Evolutionary conservation across 2,888 invertebrate species (phyloP), one percentile per base, ranked within the genome.

Genomic region (Hypercompe scribonia): DNA sequence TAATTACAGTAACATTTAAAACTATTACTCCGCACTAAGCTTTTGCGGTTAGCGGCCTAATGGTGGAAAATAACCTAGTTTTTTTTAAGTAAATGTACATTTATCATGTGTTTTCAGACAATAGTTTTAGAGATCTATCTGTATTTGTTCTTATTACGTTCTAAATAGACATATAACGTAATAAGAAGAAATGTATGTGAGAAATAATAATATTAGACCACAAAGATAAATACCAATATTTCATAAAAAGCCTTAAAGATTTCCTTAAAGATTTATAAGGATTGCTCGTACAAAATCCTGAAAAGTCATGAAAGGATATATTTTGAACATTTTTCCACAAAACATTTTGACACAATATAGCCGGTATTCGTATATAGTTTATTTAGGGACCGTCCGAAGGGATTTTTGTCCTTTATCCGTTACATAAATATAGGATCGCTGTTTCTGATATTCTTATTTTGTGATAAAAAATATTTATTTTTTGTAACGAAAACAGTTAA

Each of bases 381-480:
- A 78, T 80, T 80, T 82, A 75, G 77, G 64, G 54, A 66, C 74
- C 78, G 81, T 75, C 76, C 72, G 66, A 74, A 33, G 36, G 72
- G 82, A 81, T 81, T 74, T 68, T 46, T 18, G 71, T 69, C 70
- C 65, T 70, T 83, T 78, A 79, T 81, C 77, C 76, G 1, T 24
- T 46, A 33, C 58, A 70, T 66, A 78, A 75, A 82, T 75, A 71
- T 70, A 72, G 74, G 72, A 50, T 70, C 65, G 74, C 65, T 80
- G 71, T 72, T 65, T 24, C n/a, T n/a, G 36, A 70, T 73, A 77
- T 77, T 71, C 68, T 72, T 74, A 77, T 82, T 83, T 81, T 75
- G 71, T 81, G 69, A 76, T 63, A 39, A 76, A 76, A 75, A 73
- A 77, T 77, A 79, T 79, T 73, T 82, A 73, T 74, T 69, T 72